Evolutionary conservation across 2,113 vertebrate species (phyloP), one percentile per base, ranked within the genome.

Genomic region (Clinocottus analis): DNA sequence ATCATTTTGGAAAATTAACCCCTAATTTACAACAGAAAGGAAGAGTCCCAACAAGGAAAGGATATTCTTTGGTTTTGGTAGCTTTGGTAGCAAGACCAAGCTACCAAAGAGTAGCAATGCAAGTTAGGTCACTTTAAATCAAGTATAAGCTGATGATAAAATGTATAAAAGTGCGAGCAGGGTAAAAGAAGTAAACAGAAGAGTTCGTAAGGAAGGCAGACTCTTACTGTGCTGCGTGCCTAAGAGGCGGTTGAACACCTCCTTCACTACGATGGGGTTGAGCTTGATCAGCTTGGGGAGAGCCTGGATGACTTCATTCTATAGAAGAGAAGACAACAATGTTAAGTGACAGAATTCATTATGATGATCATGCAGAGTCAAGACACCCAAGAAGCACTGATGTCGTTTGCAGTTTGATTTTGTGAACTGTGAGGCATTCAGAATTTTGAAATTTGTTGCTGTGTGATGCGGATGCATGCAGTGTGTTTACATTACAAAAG

Each of bases 251-350:
- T 99, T 99, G 94, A 99, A 99, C 3, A 99, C 97, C 82, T 99
- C 98, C 87, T 98, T 99, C 81, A 99, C 98, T n/a, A 99, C 98
- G 0, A 98, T 96, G 4, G 97, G 98, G 91, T 99, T 99, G 65
- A 99, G 96, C 41, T 99, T 99, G 93, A 99, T 99, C 64, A 99
- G 96, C 49, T 99, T 98, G 2, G 98, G 98, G 7, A 99, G 90
- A 1, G 98, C 98, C 92, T 97, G 97, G 80, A 97, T 96, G 78
- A 99, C 98, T 86, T 99, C 98, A 61, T 95, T 97, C 98, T 99
- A 80, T 13, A 55, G 1, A 51, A 79, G 5, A 59, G 75, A 41
- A 64, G n/a, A 41, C 0, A 9, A 59, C 21, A 53, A 17, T 1
- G 2, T 12, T 55, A 17, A 29, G 43, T 19, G 16, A 58, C 14